phyloP scores from a whole-genome alignment of 1,140 invertebrate species.

The Drosophila orosa region DNA sequence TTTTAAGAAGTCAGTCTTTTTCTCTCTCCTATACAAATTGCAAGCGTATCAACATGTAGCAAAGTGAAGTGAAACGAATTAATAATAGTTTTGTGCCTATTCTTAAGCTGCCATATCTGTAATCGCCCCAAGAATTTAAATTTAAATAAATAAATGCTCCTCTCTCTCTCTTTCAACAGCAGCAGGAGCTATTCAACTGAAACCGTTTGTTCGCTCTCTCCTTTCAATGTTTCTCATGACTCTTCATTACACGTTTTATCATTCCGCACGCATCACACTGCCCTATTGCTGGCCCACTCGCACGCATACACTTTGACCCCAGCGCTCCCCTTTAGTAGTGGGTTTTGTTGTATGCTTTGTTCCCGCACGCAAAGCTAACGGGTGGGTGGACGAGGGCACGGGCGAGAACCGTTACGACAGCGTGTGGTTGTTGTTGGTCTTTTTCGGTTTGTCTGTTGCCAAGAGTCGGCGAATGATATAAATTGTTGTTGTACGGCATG shows the following conservation, averaged over 20 bases:
- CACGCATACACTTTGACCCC: conserved; percentile 49
- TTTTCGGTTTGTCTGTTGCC: conserved; percentile 63
- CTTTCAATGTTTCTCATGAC: conserved; percentile 47
- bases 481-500: conserved; percentile 21
- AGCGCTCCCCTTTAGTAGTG: conserved; percentile 45
- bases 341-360: conserved; percentile 58
- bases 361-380: conserved; percentile 33
- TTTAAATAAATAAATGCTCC: conserved; percentile 62
- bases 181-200: conserved; percentile 40
- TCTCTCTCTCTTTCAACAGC: conserved; percentile 34
- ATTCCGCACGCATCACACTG: conserved; percentile 40
- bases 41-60: conserved; percentile 80
- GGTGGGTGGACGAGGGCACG: conserved; percentile 23
- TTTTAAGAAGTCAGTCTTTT: conserved; percentile 84
- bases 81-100: conserved; percentile 48
- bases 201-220: conserved; percentile 44
- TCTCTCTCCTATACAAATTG: conserved; percentile 85
- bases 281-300: conserved; percentile 61
- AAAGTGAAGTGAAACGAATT: conserved; percentile 9
- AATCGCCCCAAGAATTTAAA: conserved; percentile 37
- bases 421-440: conserved; percentile 49
- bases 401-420: conserved; percentile 72
- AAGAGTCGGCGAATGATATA: conserved; percentile 57
- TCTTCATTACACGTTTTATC: conserved; percentile 56
- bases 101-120: conserved; percentile 68